Conservation (phyloP, 2,113 vertebrate species). For the Pelobates fuscus region DNA sequence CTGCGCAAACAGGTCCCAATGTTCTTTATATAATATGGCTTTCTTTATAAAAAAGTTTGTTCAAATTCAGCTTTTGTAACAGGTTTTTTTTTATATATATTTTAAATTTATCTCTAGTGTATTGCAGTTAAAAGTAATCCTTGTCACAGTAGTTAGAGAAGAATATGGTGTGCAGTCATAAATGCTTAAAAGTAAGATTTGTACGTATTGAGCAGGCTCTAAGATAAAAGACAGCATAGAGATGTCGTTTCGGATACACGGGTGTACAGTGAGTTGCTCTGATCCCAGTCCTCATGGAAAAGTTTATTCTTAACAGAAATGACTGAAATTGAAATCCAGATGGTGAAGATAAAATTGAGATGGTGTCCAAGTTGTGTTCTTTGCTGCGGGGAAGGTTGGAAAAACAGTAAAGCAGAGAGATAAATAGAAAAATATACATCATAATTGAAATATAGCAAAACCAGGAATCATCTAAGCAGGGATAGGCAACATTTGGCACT, state of each 20-base stretch:
- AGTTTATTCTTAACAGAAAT: constrained; percentile 18
- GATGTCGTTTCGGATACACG: constrained; percentile 24
- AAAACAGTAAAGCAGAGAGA: constrained; percentile 4
- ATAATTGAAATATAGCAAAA: constrained; percentile 29
- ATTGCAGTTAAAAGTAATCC: constrained; percentile 3
- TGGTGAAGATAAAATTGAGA: constrained; percentile 10
- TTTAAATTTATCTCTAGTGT: constrained; percentile 19
- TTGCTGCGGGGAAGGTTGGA: constrained; percentile 14
- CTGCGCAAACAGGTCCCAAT: no score
- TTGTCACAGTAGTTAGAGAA: constrained; percentile 26
- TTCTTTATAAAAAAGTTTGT: no score
- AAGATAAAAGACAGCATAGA: constrained; percentile 39
- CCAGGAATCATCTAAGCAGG: constrained; percentile 19
- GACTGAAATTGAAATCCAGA: constrained; percentile 33
- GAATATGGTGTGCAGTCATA: constrained; percentile 41
- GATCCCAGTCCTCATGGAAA: constrained; percentile 21
- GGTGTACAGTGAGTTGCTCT: constrained; percentile 27
- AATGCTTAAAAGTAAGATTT: constrained; percentile 33
- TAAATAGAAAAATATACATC: neutral
- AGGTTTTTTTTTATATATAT: neutral
- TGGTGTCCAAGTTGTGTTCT: constrained; percentile 21
- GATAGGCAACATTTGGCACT: no score
- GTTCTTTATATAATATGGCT: no score
- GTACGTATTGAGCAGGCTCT: constrained; percentile 11
- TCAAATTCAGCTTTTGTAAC: no score